phyloP scores from a whole-genome alignment of 2,797 vertebrate genomes.

The Gallirallus australis region DNA sequence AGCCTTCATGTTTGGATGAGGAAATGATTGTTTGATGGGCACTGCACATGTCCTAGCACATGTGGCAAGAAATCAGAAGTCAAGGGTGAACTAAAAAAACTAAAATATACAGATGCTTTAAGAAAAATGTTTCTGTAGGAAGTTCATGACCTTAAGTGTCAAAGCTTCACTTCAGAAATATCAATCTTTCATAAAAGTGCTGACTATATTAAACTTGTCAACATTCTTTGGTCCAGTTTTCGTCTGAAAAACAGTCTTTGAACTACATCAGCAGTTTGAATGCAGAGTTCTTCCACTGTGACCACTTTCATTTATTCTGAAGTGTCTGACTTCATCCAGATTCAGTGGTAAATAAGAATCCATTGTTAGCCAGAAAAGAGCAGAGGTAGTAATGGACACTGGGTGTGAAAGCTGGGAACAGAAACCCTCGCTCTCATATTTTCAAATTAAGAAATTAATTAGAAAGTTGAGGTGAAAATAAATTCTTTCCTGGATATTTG shows the following conservation, averaged over 20 bases:
- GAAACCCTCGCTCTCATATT: neutral
- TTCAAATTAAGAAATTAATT: neutral
- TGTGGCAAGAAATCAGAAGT: neutral
- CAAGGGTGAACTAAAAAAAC: neutral
- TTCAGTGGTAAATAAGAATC: neutral
- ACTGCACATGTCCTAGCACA: neutral
- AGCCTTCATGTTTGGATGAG: neutral
- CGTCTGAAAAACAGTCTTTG: neutral
- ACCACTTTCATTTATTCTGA: neutral
- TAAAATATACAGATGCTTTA: neutral
- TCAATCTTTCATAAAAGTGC: neutral
- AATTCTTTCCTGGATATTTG: neutral
- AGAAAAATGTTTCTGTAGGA: neutral
- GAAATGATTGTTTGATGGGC: neutral
- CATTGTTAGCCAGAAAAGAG: neutral
- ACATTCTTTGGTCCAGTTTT: neutral
- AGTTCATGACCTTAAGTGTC: conserved; percentile 17
- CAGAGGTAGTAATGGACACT: neutral
- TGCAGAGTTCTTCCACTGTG: neutral
- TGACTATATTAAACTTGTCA: conserved; percentile 9
- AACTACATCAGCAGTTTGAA: neutral
- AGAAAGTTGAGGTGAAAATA: neutral
- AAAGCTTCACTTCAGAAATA: conserved; percentile 31
- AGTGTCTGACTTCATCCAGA: neutral
- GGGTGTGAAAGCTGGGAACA: neutral